Conservation (phyloP, 2,888 invertebrate genomes). For the Liodrosophila aerea region DNA sequence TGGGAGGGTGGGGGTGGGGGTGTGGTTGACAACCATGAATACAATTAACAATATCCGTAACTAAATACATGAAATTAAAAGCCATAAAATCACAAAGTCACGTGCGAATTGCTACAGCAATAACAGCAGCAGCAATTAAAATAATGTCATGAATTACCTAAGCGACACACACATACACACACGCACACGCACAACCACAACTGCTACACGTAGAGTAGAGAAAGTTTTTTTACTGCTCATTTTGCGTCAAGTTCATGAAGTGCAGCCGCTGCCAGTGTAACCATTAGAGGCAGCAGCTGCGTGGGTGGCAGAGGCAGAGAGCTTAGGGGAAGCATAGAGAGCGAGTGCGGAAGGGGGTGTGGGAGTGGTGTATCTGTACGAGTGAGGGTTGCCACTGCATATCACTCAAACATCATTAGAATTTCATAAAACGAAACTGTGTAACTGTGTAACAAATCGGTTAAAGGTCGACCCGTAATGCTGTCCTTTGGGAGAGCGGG, state of each 20-base stretch:
- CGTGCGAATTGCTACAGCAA: conserved; percentile 72
- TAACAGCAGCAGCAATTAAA: conserved; percentile 66
- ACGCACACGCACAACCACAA: conserved; percentile 11
- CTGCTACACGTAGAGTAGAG: conserved; percentile 32
- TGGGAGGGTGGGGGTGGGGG: background rate
- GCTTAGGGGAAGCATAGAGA: background rate
- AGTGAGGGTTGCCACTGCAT: conserved; percentile 30
- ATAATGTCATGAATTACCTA: conserved; percentile 76
- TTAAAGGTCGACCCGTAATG: conserved; percentile 41
- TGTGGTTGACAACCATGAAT: conserved; percentile 24
- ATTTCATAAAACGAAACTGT: conserved; percentile 63
- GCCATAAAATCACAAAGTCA: conserved; percentile 79
- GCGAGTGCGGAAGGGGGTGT: background rate
- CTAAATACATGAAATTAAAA: conserved; percentile 80
- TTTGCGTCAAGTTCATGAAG: conserved; percentile 62
- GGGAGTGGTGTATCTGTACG: too few species aligned
- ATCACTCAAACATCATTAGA: conserved; percentile 70
- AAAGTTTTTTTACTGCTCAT: conserved; percentile 64
- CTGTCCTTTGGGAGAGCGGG: background rate
- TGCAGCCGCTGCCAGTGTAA: conserved; percentile 54
- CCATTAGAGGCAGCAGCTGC: conserved; percentile 26
- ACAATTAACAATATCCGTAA: conserved; percentile 76
- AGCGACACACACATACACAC: conserved; percentile 18
- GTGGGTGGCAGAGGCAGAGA: background rate
- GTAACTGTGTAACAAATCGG: conserved; percentile 49